Base-by-base conservation (phyloP, 2,113 vertebrate species). In the Athene noctua region DNA sequence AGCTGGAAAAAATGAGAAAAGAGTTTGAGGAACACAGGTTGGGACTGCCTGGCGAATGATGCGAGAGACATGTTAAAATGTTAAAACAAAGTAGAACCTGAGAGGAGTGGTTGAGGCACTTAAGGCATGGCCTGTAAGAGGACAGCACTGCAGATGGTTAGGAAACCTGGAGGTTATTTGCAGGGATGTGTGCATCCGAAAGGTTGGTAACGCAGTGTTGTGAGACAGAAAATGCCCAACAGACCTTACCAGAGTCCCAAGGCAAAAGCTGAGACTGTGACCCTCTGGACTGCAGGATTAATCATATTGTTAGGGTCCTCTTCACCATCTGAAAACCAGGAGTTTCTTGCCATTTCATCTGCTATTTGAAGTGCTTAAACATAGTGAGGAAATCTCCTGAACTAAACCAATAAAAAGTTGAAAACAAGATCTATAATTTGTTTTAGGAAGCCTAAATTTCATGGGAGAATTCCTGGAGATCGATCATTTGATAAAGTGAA, bases 401-500 rank as follows among this genome's bases (percentile, higher is more conserved):
- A 73, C 29, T 80, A 82, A 58, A 71, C 6, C 30, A 57, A 52
- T 30, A 51, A 4, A 54, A 55, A 80, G 5, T 20, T 36, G 40
- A 2, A 55, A 46, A 80, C 17, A 36, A 40, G 3, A 9, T 5
- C 57, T 32, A 32, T 32, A 1, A 59, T 71, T 68, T 70, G 29
- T 67, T 94, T 85, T 70, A 47, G 32, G 52, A 82, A 67, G 52
- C n/a, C 71, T 77, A 52, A 86, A 72, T 91, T 96, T 94, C 4
- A 47, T 74, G 68, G 61, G 32, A 75, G 59, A 79, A 49, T 75
- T 54, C 40, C 46, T 54, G 40, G 68, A 97, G 57, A 96, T 77
- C 74, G 95, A 82, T 97, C 49, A 54, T 81, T 72, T 85, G 54
- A 91, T 89, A 55, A 88, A 93, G 38, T 30, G 34, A 84, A 88